A percentile compares a stretch with the other conserved stretches of the same genome.
Evolutionary conservation across 2,113 vertebrate species (phyloP).

Genomic region (Pyxicephalus adspersus): DNA sequence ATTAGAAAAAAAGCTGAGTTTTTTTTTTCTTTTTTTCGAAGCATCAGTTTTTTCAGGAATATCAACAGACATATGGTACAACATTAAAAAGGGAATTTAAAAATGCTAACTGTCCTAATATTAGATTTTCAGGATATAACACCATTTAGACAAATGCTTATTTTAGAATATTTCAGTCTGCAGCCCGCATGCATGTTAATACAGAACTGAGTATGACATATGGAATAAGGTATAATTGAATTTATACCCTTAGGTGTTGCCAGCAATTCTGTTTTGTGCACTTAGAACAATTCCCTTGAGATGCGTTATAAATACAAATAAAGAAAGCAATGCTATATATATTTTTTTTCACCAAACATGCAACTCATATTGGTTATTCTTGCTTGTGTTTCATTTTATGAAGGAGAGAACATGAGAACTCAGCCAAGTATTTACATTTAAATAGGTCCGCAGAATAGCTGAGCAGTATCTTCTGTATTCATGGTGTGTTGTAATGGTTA

Average conservation of each 20-base stretch:
- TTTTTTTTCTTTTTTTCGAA: neutral
- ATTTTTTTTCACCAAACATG: conserved; percentile 37
- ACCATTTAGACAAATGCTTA: conserved; percentile 28
- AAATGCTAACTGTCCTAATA: conserved; percentile 36
- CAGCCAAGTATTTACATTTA: conserved; percentile 29
- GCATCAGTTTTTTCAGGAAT: conserved; percentile 21
- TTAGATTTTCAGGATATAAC: conserved; percentile 21
- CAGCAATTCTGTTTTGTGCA: conserved; percentile 48
- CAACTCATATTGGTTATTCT: neutral
- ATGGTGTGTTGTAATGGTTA: conserved; percentile 1
- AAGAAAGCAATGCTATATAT: conserved; percentile 36
- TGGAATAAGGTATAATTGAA: conserved; percentile 56
- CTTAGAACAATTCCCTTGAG: conserved; percentile 37
- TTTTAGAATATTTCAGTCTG: conserved; percentile 38
- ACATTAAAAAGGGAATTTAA: conserved; percentile 25
- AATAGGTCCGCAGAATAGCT: conserved; percentile 8
- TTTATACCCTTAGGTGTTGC: conserved; percentile 55
- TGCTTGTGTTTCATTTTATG: conserved; percentile 29
- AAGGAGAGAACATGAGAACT: conserved; percentile 17
- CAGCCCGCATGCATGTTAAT: conserved; percentile 48
- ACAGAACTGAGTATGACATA: conserved; percentile 52
- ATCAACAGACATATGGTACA: conserved; percentile 37
- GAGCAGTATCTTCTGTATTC: conserved; percentile 13
- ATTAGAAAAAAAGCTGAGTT: neutral
- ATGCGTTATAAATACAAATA: conserved; percentile 48